A percentile compares a stretch with the other conserved stretches of the same genome.
phyloP scores from a whole-genome alignment of 2,888 invertebrate species.

The Mythimna lalbum region DNA sequence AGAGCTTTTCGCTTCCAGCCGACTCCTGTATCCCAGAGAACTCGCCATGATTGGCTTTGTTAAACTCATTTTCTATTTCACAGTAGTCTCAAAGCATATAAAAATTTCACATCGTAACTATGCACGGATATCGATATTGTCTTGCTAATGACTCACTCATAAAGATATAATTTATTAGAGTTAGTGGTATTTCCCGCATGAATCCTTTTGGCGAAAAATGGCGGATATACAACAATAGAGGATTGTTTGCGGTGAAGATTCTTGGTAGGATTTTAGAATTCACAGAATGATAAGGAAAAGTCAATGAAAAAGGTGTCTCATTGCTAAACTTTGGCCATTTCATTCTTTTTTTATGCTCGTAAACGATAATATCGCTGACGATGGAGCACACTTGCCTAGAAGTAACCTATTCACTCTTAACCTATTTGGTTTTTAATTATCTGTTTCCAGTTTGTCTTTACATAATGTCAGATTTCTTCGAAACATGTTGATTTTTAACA shows the following conservation, averaged over 20 bases:
- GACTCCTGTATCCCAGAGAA: no score
- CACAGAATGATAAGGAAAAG: not conserved
- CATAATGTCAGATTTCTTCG: no score
- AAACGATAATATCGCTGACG: no score
- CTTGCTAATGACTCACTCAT: slow-evolving; percentile 4
- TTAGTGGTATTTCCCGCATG: slow-evolving; percentile 14
- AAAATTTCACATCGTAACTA: no score
- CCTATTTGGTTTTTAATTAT: not conserved
- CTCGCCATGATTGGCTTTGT: not conserved
- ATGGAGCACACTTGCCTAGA: no score
- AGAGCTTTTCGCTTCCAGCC: no score
- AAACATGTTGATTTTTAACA: no score
- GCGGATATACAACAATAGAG: not conserved
- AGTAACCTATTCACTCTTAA: no score
- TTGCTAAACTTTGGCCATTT: not conserved
- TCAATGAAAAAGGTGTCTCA: not conserved
- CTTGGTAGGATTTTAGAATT: not conserved
- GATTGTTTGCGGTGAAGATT: not conserved
- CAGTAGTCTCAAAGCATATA: no score
- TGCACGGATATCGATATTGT: no score
- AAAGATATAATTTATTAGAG: not conserved
- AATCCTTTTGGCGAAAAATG: not conserved
- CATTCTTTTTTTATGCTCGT: no score
- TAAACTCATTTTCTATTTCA: not conserved
- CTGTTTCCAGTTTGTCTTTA: not conserved